Evolutionary conservation across 2,888 invertebrate species (phyloP).

Genomic region (Tiphia femorata): DNA sequence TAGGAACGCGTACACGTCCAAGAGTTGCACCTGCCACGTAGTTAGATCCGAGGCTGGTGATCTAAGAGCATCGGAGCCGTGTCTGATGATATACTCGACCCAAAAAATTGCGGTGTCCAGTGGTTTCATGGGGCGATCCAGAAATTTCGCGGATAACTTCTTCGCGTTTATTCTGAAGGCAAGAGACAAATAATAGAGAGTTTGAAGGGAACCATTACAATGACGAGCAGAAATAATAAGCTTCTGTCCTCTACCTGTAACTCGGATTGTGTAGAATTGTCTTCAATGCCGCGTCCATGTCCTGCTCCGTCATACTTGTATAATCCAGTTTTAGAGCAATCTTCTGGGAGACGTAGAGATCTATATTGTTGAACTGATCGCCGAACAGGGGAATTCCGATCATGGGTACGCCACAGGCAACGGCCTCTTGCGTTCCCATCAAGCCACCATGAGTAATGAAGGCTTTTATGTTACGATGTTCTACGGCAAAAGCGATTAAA

Average conservation of each 20-base stretch:
- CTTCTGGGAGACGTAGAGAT: constrained; percentile 44
- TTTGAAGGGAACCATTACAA: too few relatives aligned
- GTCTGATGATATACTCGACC: constrained; percentile 55
- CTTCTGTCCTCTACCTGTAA: constrained; percentile 46
- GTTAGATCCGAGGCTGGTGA: constrained; percentile 53
- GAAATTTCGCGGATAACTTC: constrained; percentile 46
- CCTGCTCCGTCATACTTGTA: constrained; percentile 43
- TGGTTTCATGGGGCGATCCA: constrained; percentile 53
- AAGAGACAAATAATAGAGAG: neutral
- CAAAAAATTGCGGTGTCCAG: constrained; percentile 56
- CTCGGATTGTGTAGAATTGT: constrained; percentile 49
- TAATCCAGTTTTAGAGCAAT: constrained; percentile 50
- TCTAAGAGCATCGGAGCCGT: constrained; percentile 50
- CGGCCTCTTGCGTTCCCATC: constrained; percentile 60
- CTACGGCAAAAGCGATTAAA: constrained; percentile 34
- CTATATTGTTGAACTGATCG: constrained; percentile 59
- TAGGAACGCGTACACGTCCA: constrained; percentile 49
- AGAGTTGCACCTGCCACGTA: constrained; percentile 58
- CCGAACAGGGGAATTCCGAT: constrained; percentile 61
- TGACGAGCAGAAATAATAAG: too few relatives aligned
- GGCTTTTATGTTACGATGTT: constrained; percentile 56
- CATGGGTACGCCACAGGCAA: constrained; percentile 60
- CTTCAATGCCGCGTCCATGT: constrained; percentile 50
- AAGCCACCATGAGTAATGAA: constrained; percentile 64
- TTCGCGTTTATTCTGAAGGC: too few relatives aligned